Conservation (phyloP, 2,797 vertebrate species). For the Caiman crocodilus region DNA sequence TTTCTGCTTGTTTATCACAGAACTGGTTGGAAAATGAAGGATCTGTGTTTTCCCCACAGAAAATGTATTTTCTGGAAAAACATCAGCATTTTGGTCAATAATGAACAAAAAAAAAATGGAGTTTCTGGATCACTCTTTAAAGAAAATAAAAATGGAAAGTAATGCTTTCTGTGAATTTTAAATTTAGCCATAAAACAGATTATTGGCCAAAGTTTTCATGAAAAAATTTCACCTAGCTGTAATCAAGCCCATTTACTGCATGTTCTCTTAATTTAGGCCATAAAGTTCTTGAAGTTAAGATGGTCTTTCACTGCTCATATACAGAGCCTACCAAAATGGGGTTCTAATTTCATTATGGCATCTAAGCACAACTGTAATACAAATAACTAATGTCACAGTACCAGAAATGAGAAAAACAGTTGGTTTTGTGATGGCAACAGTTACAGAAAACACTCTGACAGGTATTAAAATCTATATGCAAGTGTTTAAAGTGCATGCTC, state of each 20-base stretch:
- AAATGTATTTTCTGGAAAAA: background rate
- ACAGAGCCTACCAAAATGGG: background rate
- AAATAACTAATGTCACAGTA: too few species aligned
- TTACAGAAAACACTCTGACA: too few species aligned
- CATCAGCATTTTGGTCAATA: too few species aligned
- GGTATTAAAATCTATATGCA: too few species aligned
- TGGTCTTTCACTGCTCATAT: accelerated
- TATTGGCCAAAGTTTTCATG: background rate
- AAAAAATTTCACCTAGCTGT: background rate
- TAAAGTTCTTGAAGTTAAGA: accelerated
- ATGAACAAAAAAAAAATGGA: too few species aligned
- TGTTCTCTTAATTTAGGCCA: background rate
- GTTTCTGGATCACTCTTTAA: too few species aligned
- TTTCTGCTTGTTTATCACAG: background rate
- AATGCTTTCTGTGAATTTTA: background rate
- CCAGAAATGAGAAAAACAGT: too few species aligned
- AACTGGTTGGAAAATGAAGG: background rate
- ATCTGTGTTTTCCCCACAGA: background rate
- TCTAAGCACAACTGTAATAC: too few species aligned
- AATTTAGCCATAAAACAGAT: background rate
- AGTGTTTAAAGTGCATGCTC: too few species aligned
- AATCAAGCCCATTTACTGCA: background rate
- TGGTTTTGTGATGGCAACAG: background rate
- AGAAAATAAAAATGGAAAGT: background rate
- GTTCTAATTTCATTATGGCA: too few species aligned